A percentile compares a stretch with the other conserved stretches of the same genome.
phyloP scores from a whole-genome alignment of 2,113 vertebrate genomes.

The Eudyptes chrysolophus region DNA sequence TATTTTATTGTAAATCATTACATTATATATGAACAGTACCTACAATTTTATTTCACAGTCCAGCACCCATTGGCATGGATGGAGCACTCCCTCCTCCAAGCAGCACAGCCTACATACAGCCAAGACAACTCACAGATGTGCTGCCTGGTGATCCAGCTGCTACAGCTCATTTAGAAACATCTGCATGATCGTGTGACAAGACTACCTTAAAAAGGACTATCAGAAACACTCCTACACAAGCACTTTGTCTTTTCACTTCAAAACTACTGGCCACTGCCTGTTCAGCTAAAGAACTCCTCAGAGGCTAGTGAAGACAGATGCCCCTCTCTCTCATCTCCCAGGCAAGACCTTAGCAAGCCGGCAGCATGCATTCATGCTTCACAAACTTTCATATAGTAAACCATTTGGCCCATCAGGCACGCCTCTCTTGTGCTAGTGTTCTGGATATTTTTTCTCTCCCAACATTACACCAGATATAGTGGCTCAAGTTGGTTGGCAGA shows the following conservation, averaged over 20 bases:
- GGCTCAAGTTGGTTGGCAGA: background rate
- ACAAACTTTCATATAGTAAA: background rate
- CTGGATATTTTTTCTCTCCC: background rate
- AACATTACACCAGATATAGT: background rate
- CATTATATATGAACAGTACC: background rate
- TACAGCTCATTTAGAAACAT: background rate
- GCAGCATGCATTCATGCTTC: rapidly evolving
- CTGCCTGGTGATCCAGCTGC: background rate
- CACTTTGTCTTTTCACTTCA: background rate
- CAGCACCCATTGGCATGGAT: background rate
- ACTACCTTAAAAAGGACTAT: background rate
- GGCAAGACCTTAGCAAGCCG: background rate
- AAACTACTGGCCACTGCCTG: background rate
- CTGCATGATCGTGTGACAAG: rapidly evolving
- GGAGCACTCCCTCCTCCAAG: background rate
- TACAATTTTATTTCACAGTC: rapidly evolving
- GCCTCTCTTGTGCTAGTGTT: too few species aligned
- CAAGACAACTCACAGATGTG: background rate
- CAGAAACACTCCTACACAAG: background rate
- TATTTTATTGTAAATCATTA: background rate
- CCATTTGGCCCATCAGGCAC: background rate
- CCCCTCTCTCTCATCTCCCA: background rate
- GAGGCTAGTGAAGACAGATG: background rate
- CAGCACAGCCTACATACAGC: background rate
- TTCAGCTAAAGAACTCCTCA: background rate